Percentiles rank a stretch among this genome's conserved stretches.
Evolutionary conservation across 92 coral and sea anemone species (phyloP).

Genomic region (Palythoa grandiflora): DNA sequence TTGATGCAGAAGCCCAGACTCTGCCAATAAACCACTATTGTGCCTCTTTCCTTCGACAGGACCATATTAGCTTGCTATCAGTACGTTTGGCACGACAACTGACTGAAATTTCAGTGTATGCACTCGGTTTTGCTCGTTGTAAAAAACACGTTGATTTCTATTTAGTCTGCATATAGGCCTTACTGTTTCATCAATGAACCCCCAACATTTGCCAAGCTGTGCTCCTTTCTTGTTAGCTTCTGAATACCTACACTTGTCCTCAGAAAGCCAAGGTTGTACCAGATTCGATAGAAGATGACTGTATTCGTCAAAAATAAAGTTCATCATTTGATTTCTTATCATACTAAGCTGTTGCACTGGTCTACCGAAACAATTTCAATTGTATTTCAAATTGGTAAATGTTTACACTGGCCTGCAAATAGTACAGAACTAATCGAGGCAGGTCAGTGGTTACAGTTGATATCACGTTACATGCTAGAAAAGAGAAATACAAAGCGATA

Average conservation of each 20-base stretch:
- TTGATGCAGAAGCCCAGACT: conserved; percentile 50
- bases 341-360: too few relatives aligned
- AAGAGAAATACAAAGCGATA: too few relatives aligned
- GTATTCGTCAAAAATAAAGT: too few relatives aligned
- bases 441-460: too few relatives aligned
- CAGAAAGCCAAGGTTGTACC: conserved; percentile 48
- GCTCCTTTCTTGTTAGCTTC: conserved; percentile 34
- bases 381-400: too few relatives aligned
- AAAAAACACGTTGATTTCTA: conserved; percentile 28
- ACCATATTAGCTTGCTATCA: conserved; percentile 27
- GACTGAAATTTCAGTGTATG: not conserved
- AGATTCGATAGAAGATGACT: not conserved
- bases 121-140: conserved; percentile 52
- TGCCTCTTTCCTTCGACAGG: conserved; percentile 43
- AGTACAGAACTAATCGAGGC: too few relatives aligned
- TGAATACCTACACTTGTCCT: conserved; percentile 33
- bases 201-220: conserved; percentile 11
- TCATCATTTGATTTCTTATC: too few relatives aligned
- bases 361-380: too few relatives aligned
- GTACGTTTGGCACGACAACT: conserved; percentile 57
- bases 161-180: conserved; percentile 41
- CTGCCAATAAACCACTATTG: conserved; percentile 46
- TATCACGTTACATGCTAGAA: too few relatives aligned
- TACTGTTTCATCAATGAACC: conserved; percentile 40
- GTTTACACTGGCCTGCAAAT: too few relatives aligned